phyloP scores from a whole-genome alignment of 2,888 invertebrate species.

The Erebia epiphron region DNA sequence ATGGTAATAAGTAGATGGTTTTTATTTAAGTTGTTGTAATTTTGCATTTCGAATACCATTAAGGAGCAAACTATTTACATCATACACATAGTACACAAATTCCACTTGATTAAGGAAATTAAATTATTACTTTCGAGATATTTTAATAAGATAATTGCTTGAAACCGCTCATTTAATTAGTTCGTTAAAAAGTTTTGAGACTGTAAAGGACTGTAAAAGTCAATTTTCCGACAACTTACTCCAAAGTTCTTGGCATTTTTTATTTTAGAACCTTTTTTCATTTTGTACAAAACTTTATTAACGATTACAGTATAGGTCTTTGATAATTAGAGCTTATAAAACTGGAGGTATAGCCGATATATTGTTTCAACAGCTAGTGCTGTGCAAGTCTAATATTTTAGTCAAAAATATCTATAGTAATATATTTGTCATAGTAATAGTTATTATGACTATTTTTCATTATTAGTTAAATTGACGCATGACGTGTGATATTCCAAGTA shows the following conservation, averaged over 20 bases:
- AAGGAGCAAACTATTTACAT: no score
- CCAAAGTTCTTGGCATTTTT: slow-evolving; percentile 9
- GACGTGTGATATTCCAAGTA: neutral
- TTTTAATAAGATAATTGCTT: slow-evolving; percentile 20
- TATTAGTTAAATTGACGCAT: no score
- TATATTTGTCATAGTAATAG: neutral
- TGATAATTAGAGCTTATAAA: neutral
- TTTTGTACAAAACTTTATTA: slow-evolving; percentile 17
- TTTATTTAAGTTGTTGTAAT: no score
- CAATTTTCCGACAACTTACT: slow-evolving; percentile 19
- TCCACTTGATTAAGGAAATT: slow-evolving; percentile 9
- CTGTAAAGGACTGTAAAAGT: slow-evolving; percentile 21
- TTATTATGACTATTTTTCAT: neutral
- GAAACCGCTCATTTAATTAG: slow-evolving; percentile 26
- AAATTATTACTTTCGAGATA: slow-evolving; percentile 14
- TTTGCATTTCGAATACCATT: no score
- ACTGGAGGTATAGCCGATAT: neutral
- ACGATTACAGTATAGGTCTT: neutral
- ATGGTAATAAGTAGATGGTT: no score
- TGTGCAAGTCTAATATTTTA: neutral
- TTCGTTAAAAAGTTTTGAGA: slow-evolving; percentile 21
- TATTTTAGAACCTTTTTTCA: neutral
- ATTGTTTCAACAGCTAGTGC: neutral
- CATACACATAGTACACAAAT: neutral
- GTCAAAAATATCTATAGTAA: no score